Conservation (phyloP, 1,140 invertebrate genomes). For the Brachystomella parvula region DNA sequence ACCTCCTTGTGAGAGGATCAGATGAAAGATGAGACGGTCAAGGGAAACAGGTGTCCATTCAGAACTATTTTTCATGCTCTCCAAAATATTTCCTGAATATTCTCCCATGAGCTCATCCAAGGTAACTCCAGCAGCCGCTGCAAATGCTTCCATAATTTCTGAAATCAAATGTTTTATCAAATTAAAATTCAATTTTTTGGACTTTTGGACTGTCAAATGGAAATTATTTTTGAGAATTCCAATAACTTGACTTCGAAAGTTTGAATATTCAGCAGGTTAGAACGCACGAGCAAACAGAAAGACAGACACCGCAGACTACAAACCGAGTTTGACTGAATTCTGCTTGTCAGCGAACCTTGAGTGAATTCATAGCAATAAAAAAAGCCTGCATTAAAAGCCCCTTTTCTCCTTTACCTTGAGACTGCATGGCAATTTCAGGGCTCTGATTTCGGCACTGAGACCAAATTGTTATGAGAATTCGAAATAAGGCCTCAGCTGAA, state of each 20-base stretch:
- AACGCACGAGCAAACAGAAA: too few species aligned
- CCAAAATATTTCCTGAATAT: slow-evolving; percentile 29
- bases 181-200: neutral
- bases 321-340: too few species aligned
- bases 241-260: too few species aligned
- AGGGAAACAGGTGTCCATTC: slow-evolving; percentile 44
- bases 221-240: too few species aligned
- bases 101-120: slow-evolving; percentile 26
- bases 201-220: neutral
- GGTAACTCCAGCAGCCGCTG: neutral
- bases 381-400: too few species aligned
- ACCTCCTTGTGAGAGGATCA: slow-evolving; percentile 44
- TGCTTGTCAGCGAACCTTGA: too few species aligned
- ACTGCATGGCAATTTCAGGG: neutral
- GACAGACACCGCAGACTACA: too few species aligned
- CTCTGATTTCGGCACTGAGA: neutral
- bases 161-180: neutral
- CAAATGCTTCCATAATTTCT: neutral
- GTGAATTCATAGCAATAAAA: too few species aligned
- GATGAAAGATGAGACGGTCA: slow-evolving; percentile 46
- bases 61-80: slow-evolving; percentile 39
- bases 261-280: too few species aligned
- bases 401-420: neutral
- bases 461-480: neutral
- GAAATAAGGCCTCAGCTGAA: neutral